Evolutionary conservation across 2,113 vertebrate genomes (phyloP).

Genomic region (Plecotus auritus): DNA sequence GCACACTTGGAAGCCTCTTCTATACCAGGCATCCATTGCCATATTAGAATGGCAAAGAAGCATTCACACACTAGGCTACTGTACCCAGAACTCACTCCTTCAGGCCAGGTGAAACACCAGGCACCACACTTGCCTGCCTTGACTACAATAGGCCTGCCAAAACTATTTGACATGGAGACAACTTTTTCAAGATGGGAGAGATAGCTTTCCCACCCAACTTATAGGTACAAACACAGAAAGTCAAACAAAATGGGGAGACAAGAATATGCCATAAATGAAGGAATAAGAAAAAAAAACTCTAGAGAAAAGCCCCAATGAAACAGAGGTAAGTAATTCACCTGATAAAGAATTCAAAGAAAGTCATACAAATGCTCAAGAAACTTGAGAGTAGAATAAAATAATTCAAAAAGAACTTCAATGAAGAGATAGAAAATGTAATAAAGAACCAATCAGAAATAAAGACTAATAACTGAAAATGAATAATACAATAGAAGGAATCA

Average conservation of each 20-base stretch:
- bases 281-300: background rate
- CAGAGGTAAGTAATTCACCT: background rate
- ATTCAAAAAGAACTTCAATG: background rate
- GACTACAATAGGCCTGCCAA: too few relatives aligned
- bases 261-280: background rate
- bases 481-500: background rate
- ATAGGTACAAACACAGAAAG: background rate
- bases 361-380: background rate
- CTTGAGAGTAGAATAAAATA: background rate
- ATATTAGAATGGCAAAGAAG: background rate
- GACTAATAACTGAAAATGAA: background rate
- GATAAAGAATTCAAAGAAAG: background rate
- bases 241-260: background rate
- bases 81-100: background rate
- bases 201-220: background rate
- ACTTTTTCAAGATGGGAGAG: background rate
- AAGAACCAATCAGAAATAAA: background rate
- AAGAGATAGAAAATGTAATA: background rate
- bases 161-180: background rate
- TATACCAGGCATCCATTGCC: background rate
- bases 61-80: background rate
- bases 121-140: background rate
- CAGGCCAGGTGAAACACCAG: background rate
- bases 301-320: too few relatives aligned
- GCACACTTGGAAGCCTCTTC: background rate